Percentiles rank a stretch among this genome's conserved stretches.
Evolutionary conservation across 2,888 invertebrate genomes (phyloP).

Genomic region (Lasioglossum pauxillum): DNA sequence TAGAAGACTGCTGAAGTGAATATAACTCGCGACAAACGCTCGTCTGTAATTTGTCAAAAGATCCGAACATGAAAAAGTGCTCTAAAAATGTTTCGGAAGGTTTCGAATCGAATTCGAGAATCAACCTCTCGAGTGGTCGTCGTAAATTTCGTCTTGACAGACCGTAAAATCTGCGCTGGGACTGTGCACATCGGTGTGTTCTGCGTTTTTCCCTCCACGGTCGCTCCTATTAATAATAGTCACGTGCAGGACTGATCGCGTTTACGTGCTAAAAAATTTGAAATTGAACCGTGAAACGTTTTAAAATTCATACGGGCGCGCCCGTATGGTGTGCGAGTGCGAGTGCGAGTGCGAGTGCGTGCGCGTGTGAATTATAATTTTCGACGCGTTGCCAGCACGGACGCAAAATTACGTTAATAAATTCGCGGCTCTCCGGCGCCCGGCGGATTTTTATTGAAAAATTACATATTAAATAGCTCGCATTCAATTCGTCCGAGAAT

Average conservation of each 20-base stretch:
- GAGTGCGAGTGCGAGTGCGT: neutral
- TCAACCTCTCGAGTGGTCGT: constrained; percentile 9
- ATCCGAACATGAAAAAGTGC: neutral
- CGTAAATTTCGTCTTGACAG: constrained; percentile 47
- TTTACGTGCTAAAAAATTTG: constrained; percentile 55
- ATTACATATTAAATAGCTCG: constrained; percentile 15
- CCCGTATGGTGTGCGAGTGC: neutral
- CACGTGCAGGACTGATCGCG: constrained; percentile 47
- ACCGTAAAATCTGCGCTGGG: constrained; percentile 45
- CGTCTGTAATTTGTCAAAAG: neutral
- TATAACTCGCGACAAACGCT: neutral
- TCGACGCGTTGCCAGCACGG: neutral
- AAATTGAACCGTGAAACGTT: constrained; percentile 34
- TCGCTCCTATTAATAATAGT: constrained; percentile 53
- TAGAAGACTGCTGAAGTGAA: neutral
- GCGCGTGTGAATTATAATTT: constrained; percentile 48
- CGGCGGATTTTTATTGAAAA: neutral
- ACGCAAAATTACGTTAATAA: constrained; percentile 26
- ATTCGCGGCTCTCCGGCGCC: neutral
- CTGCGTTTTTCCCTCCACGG: constrained; percentile 11
- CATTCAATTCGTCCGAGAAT: neutral
- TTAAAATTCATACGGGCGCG: constrained; percentile 45
- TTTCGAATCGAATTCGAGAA: constrained; percentile 6
- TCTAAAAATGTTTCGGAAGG: constrained; percentile 2
- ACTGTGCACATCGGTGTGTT: neutral